These are phyloP conservation scores for Trididemnum clinides DNA, from an alignment of 23 tunicate species.

Conservation along the genomic window DNA sequence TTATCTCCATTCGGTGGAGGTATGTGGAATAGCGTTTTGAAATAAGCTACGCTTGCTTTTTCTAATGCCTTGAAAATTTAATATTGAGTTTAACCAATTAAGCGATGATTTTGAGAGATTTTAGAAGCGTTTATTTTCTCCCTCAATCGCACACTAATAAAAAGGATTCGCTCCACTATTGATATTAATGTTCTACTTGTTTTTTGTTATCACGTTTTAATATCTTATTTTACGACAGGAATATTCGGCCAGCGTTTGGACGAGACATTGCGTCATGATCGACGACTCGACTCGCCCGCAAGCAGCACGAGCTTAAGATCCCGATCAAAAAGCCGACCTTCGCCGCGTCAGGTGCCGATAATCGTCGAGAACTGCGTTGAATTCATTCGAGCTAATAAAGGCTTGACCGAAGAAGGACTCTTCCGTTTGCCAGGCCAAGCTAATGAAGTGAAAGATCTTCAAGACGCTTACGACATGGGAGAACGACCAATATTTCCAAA, in stretches of 20 bases:
- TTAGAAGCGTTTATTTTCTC: too few relatives aligned
- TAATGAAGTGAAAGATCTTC: constrained; percentile 84
- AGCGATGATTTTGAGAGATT: too few relatives aligned
- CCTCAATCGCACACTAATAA: too few relatives aligned
- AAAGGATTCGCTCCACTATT: too few relatives aligned
- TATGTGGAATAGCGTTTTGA: too few relatives aligned
- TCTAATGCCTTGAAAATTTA: too few relatives aligned
- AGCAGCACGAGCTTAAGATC: background rate
- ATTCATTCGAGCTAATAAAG: constrained; percentile 66
- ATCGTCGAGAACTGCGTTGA: constrained; percentile 85
- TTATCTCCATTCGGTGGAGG: constrained; percentile 88
- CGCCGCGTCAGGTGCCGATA: constrained; percentile 62
- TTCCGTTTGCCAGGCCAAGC: constrained; percentile 90
- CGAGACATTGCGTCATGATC: constrained; percentile 71
- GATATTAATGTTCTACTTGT: too few relatives aligned
- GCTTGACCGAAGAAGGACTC: constrained; percentile 81
- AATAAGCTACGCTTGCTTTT: too few relatives aligned
- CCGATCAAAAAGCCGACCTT: background rate
- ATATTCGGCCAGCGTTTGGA: constrained; percentile 85
- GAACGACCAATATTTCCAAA: constrained; percentile 69
- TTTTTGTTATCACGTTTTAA: too few relatives aligned
- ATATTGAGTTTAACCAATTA: too few relatives aligned
- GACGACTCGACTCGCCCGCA: constrained; percentile 22
- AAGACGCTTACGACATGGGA: constrained; percentile 90
- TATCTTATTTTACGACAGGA: constrained; percentile 49